Percentiles rank a stretch among this genome's conserved stretches.
These are phyloP conservation scores for Griposia aprilina DNA, from an alignment of 2,888 invertebrate genomes.

Conservation along the genomic window DNA sequence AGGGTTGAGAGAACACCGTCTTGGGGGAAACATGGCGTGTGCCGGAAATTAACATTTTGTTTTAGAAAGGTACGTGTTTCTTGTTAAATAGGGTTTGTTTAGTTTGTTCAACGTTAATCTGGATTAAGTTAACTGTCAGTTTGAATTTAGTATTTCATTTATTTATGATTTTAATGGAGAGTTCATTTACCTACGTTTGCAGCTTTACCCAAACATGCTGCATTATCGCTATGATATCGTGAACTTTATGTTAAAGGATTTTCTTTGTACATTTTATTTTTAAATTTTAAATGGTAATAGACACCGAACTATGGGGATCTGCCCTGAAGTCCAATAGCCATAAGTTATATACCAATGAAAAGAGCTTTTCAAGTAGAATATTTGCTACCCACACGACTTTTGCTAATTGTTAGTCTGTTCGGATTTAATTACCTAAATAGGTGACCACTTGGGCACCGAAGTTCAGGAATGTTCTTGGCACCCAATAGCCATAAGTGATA, in stretches of 20 bases:
- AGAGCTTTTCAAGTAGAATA: too few relatives aligned
- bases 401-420: too few relatives aligned
- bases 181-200: neutral
- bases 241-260: neutral
- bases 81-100: slow-evolving; percentile 60
- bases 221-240: neutral
- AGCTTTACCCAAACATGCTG: neutral
- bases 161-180: slow-evolving; percentile 13
- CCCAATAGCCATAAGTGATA: too few relatives aligned
- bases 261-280: too few relatives aligned
- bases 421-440: too few relatives aligned
- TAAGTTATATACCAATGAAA: too few relatives aligned
- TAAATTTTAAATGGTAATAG: too few relatives aligned
- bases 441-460: too few relatives aligned
- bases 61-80: slow-evolving; percentile 70
- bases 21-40: slow-evolving; percentile 69
- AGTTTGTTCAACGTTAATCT: slow-evolving; percentile 50
- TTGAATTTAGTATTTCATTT: slow-evolving; percentile 13
- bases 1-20: slow-evolving; percentile 55
- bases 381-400: too few relatives aligned
- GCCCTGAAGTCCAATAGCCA: too few relatives aligned
- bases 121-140: slow-evolving; percentile 46
- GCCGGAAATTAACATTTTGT: slow-evolving; percentile 82
- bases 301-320: too few relatives aligned
- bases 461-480: too few relatives aligned